These are phyloP conservation scores for Stichopus horrens DNA, from an alignment of 53 echinoderm and acorn worm species.

Conservation along the genomic window DNA sequence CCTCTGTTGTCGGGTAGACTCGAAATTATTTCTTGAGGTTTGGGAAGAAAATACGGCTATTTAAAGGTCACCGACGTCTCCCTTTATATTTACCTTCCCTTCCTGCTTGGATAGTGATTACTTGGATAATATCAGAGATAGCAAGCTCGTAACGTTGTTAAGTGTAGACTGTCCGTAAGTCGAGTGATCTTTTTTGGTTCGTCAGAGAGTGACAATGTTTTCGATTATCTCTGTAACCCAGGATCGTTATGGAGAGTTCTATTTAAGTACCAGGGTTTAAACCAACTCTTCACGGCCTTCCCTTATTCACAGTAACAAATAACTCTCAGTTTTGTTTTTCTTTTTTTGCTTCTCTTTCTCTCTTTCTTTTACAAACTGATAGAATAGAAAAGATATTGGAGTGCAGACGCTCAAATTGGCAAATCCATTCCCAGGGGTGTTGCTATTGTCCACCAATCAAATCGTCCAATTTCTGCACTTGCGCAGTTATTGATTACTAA, in stretches of 20 bases:
- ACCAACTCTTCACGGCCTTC: background rate
- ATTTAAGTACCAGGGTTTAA: background rate
- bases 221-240: background rate
- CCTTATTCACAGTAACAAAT: background rate
- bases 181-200: too few species aligned
- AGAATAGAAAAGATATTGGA: background rate
- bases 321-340: background rate
- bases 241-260: background rate
- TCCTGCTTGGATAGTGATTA: too few species aligned
- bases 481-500: conserved; percentile 14
- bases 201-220: background rate
- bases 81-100: too few species aligned
- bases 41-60: too few species aligned
- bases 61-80: too few species aligned
- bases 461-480: conserved; percentile 27
- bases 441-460: conserved; percentile 37
- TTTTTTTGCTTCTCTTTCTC: too few species aligned
- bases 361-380: background rate
- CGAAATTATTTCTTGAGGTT: background rate
- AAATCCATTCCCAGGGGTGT: background rate
- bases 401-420: background rate
- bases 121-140: too few species aligned
- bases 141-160: too few species aligned
- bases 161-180: too few species aligned
- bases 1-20: background rate